Base-by-base conservation (phyloP, 2,888 invertebrate genomes). In the Notodromas monacha region DNA sequence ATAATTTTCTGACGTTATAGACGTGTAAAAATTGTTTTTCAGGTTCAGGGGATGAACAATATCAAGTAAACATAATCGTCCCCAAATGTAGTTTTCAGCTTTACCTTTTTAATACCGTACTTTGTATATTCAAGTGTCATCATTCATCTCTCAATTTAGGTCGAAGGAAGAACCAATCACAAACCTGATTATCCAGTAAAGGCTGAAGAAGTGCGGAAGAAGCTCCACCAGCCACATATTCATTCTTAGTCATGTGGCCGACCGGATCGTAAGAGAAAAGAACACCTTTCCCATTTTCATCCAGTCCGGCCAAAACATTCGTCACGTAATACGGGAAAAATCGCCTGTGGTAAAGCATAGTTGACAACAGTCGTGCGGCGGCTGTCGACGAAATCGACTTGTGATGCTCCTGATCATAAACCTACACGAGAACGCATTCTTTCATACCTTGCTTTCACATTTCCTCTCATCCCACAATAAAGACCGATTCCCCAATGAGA, bases 291-390 rank as follows among this genome's bases (percentile, higher is more conserved):
- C 86, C 92, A 36, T 86, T 67, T 15, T 63, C 63, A 51, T 92
- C 86, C 31, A 96, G 47, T 0, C 96, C 96, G 30, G 76, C 92
- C 32, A 99, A 52, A 29, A 92, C 64, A 45, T 86, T 89, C 15
- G 77, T 74, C 13, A 89, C 70, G 45, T 89, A 96, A 49, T 89
- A 92, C 0, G 96, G 96, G 52, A 99, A 99, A 53, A 99, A 96
- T 33, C 96, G 63, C 42, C 79, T 74, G 48, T 81, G 73, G 47
- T 96, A 96, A 40, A 99, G 57, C 57, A 84, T 68, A 3, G 79
- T 84, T 1, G 89, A 76, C 11, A 96, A 52, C 73, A 96, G 73
- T 51, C 92, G 86, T 3, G 92, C 81, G 3, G 76, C 63, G 2
- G 89, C 86, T 31, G 70, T 65, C 1, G 89, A 77, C 2, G 70